Evolutionary conservation across 2,113 vertebrate species (phyloP).

Genomic region (Emydura subglobosa): DNA sequence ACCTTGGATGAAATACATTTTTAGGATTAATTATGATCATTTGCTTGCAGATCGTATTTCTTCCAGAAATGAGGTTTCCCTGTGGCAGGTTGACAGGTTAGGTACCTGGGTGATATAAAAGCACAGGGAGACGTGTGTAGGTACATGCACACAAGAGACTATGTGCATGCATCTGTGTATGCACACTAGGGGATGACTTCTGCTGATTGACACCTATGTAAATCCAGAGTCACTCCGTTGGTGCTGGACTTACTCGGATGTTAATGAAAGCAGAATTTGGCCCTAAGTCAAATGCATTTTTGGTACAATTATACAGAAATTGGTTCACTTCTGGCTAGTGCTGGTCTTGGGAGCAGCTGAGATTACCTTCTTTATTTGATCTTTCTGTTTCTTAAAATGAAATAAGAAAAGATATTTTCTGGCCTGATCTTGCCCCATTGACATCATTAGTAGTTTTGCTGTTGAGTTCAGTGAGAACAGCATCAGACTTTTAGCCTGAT

Average conservation of each 20-base stretch:
- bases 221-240: background rate
- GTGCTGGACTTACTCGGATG: background rate
- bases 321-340: background rate
- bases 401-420: background rate
- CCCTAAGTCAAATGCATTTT: background rate
- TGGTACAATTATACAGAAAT: fast-evolving
- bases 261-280: background rate
- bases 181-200: background rate
- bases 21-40: background rate
- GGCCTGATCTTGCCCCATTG: background rate
- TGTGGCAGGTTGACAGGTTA: background rate
- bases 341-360: background rate
- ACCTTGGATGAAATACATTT: background rate
- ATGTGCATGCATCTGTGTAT: background rate
- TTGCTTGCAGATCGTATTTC: background rate
- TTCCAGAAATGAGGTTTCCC: background rate
- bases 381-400: conserved; percentile 32
- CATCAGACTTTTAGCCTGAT: background rate
- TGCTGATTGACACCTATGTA: fast-evolving
- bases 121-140: background rate
- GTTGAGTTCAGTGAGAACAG: background rate
- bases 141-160: background rate
- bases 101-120: background rate
- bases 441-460: background rate
- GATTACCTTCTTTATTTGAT: background rate